Evolutionary conservation across 1,140 invertebrate genomes (phyloP).

Genomic region (Limonius californicus): DNA sequence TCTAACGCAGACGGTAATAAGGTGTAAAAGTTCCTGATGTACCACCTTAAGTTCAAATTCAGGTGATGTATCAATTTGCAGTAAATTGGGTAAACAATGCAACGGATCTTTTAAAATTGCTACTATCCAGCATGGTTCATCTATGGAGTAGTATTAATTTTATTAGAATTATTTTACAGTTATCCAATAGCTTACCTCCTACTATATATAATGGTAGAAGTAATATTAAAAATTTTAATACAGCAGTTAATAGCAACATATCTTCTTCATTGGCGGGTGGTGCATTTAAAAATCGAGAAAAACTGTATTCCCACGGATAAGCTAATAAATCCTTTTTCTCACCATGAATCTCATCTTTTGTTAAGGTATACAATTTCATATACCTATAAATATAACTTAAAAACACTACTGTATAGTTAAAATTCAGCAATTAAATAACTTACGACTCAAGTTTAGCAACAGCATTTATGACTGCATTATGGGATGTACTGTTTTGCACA

Average conservation of each 20-base stretch:
- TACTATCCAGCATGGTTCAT: slow-evolving; percentile 34
- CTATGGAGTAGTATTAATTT: not conserved
- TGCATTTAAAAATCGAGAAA: slow-evolving; percentile 55
- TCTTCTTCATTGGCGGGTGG: slow-evolving; percentile 59
- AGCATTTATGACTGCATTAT: slow-evolving; percentile 52
- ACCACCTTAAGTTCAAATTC: slow-evolving; percentile 34
- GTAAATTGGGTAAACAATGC: slow-evolving; percentile 31
- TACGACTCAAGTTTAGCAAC: slow-evolving; percentile 56
- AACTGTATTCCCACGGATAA: slow-evolving; percentile 58
- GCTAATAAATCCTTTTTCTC: slow-evolving; percentile 44
- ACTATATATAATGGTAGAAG: slow-evolving; percentile 35
- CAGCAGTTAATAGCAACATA: slow-evolving; percentile 51
- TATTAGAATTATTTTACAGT: not conserved
- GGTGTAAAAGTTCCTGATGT: slow-evolving; percentile 36
- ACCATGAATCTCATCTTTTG: slow-evolving; percentile 23
- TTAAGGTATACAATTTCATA: slow-evolving; percentile 33
- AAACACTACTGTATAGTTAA: not conserved
- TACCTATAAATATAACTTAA: slow-evolving; percentile 34
- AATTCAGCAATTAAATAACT: slow-evolving; percentile 23
- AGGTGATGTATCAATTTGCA: slow-evolving; percentile 24
- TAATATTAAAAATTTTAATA: slow-evolving; percentile 55
- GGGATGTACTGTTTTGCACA: slow-evolving; percentile 61
- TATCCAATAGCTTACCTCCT: slow-evolving; percentile 23
- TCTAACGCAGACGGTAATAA: slow-evolving; percentile 37
- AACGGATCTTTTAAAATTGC: slow-evolving; percentile 37